Evolutionary conservation across 2,888 invertebrate genomes (phyloP), one percentile per base, ranked within the genome.

Genomic region (Leptothorax acervorum): DNA sequence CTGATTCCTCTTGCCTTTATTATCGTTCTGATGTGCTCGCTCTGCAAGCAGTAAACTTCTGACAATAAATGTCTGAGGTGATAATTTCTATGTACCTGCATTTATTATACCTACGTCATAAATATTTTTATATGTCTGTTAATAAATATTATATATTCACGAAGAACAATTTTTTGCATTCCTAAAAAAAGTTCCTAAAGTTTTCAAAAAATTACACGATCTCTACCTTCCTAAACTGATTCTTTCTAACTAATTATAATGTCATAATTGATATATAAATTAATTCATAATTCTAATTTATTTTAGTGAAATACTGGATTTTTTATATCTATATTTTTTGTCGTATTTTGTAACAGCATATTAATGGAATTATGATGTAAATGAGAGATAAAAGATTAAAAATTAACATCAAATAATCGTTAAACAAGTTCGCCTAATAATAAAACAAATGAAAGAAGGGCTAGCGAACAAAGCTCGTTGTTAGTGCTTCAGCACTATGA

Each of bases 1-100:
- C 98, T 98, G 79, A 99, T 96, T 0, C 99, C 99, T 87, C 97
- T 96, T 3, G 98, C 98, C 95, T 98, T 98, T 90, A 99, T 97
- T 71, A 99, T 97, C 1, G 98, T 98, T 60, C 98, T 96, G 91
- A 98, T 95, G 90, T 96, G 96, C 86, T 96, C 96, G 70, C 97
- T 95, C 95, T 95, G 85, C 5, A 81, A 88, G 71, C 3, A 81
- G 23, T 28, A 45, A 35, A 55, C 9, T 68, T 8, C 28, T 23
- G 35, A 63, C 11, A 42, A 63, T n/a, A 66, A 35, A 45, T 45
- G 12, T 31, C 1, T 3, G 12, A 35, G 18, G 11, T 48, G 11
- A n/a, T 62, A 42, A 73, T 31, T 23, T 9, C 9, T 31, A 35
- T 28, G 9, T 63, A 15, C 18, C 4, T 74, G n/a, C 11, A 6